Conservation (phyloP, 2,797 vertebrate species). For the Microctenopoma lineatum region DNA sequence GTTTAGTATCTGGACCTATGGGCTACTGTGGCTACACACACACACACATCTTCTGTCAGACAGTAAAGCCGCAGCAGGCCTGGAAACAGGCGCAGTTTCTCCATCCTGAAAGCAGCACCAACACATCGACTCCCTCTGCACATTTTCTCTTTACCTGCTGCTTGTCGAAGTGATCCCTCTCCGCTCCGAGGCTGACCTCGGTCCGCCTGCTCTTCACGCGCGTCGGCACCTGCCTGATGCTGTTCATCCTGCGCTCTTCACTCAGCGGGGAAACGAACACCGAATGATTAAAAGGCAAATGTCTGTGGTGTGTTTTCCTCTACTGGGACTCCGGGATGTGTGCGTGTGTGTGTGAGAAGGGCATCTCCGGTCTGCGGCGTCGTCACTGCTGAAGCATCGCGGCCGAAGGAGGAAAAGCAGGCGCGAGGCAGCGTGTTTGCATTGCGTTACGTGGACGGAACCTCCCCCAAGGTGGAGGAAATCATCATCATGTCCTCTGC, state of each 20-base stretch:
- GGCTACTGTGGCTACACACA: background rate
- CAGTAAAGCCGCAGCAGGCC: constrained; percentile 1
- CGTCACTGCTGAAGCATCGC: constrained; percentile 34
- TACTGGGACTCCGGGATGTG: background rate
- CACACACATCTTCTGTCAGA: background rate
- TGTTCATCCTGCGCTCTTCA: constrained; percentile 85
- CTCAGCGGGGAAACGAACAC: background rate
- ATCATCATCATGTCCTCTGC: constrained; percentile 14
- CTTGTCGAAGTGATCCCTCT: constrained; percentile 95
- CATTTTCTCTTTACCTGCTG: constrained; percentile 86
- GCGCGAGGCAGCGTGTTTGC: constrained; percentile 2
- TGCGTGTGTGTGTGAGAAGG: background rate
- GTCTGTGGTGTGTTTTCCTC: background rate
- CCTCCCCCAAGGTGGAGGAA: constrained; percentile 57
- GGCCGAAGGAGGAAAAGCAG: constrained; percentile 51
- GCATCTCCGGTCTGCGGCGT: constrained; percentile 44
- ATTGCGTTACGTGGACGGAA: constrained; percentile 50
- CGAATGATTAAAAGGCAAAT: background rate
- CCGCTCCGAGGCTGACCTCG: constrained; percentile 90
- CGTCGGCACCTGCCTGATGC: constrained; percentile 89
- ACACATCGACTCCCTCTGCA: background rate
- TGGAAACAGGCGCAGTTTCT: background rate
- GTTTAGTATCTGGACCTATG: constrained; percentile 3
- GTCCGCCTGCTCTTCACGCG: constrained; percentile 88
- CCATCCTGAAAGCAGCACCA: background rate